Percentiles rank a stretch among this genome's conserved stretches.
phyloP scores from a whole-genome alignment of 2,113 vertebrate genomes.

The Nothocercus julius region DNA sequence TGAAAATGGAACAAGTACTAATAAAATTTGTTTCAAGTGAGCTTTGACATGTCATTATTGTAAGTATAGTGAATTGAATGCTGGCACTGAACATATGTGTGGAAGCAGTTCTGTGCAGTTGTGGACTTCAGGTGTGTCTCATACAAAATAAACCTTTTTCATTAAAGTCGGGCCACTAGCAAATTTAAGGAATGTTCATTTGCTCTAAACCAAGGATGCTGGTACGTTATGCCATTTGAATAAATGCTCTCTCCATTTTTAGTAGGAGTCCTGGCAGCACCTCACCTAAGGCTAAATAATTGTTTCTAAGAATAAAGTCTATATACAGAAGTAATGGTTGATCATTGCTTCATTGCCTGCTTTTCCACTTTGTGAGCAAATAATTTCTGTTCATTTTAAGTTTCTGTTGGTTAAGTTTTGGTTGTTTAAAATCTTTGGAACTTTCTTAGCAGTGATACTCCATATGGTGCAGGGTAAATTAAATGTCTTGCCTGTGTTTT shows the following conservation, averaged over 20 bases:
- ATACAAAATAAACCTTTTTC: neutral
- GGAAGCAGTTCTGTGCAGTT: neutral
- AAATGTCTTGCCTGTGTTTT: neutral
- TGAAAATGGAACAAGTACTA: neutral
- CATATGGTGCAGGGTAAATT: neutral
- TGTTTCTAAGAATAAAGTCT: neutral
- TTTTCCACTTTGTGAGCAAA: neutral
- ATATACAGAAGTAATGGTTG: neutral
- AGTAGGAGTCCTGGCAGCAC: neutral
- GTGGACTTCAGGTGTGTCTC: neutral
- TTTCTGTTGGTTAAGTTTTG: neutral
- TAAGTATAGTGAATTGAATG: neutral
- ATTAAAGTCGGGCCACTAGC: neutral
- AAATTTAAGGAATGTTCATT: neutral
- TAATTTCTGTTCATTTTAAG: neutral
- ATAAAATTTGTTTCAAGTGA: neutral
- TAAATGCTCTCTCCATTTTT: neutral
- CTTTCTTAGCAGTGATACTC: neutral
- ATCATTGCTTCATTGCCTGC: neutral
- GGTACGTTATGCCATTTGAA: neutral
- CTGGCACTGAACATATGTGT: neutral
- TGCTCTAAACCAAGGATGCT: rapidly evolving
- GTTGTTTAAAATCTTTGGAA: neutral
- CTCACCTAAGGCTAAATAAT: neutral
- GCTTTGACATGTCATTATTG: neutral